Evolutionary conservation across 2,888 invertebrate species (phyloP).

Genomic region (Malthinus seriepunctatus): DNA sequence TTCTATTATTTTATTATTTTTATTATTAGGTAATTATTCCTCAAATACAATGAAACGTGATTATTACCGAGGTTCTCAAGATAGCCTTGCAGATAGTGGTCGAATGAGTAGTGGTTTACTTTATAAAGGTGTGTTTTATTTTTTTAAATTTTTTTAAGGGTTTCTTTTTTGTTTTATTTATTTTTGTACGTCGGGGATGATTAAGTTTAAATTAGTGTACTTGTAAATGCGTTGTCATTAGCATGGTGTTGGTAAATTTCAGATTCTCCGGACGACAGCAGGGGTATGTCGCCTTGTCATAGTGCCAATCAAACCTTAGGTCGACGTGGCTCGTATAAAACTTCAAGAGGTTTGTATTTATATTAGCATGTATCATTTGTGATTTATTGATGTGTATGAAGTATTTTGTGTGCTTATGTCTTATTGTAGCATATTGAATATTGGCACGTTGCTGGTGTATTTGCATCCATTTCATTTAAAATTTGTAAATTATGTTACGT

Average conservation of each 20-base stretch:
- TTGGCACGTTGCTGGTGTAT: conserved; percentile 33
- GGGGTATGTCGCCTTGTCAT: conserved; percentile 72
- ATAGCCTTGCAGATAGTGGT: conserved; percentile 77
- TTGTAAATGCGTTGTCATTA: conserved; percentile 4
- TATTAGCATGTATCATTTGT: not conserved
- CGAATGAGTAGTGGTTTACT: conserved; percentile 64
- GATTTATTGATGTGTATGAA: conserved; percentile 10
- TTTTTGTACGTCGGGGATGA: not conserved
- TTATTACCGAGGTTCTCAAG: conserved; percentile 91
- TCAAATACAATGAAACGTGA: conserved; percentile 77
- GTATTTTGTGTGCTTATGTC: conserved; percentile 27
- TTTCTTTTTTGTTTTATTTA: not conserved
- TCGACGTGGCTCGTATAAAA: conserved; percentile 85
- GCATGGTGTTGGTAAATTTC: conserved; percentile 45
- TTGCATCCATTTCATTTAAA: conserved; percentile 46
- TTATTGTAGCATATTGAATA: conserved; percentile 23
- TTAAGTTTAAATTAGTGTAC: conserved; percentile 11
- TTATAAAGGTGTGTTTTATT: conserved; percentile 69
- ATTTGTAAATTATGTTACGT: conserved; percentile 26
- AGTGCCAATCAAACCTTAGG: conserved; percentile 70
- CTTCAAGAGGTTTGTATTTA: conserved; percentile 72
- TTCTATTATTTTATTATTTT: conserved; percentile 9
- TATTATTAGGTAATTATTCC: conserved; percentile 50
- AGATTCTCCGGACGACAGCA: conserved; percentile 78
- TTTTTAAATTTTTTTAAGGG: conserved; percentile 12